Evolutionary conservation across 2,113 vertebrate species (phyloP).

Genomic region (Variabilichromis moorii): DNA sequence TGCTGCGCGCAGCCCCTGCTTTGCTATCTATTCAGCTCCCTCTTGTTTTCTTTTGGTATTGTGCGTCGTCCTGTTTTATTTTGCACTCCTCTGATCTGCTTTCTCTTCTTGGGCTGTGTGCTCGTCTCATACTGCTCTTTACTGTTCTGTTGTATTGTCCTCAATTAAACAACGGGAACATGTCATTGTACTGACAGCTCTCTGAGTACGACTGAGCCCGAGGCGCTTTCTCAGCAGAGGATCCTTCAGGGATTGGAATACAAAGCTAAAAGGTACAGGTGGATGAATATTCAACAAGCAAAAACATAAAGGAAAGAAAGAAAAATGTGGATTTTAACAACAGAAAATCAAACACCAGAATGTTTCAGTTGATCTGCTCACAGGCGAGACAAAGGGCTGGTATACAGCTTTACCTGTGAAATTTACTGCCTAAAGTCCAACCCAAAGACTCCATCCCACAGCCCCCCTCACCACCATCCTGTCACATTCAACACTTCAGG

Average conservation of each 20-base stretch:
- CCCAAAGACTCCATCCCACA: neutral
- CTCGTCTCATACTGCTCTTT: neutral
- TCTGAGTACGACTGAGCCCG: neutral
- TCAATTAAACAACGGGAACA: conserved; percentile 47
- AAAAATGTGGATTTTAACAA: conserved; percentile 7
- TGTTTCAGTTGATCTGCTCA: neutral
- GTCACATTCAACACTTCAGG: neutral
- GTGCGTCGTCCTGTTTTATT: conserved; percentile 11
- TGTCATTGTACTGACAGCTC: conserved; percentile 27
- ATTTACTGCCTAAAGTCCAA: neutral
- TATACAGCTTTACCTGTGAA: neutral
- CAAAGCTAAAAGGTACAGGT: conserved; percentile 16
- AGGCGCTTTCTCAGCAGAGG: conserved; percentile 12
- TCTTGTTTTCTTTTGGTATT: conserved; percentile 11
- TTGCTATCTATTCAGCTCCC: neutral
- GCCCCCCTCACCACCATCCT: neutral
- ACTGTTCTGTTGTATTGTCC: conserved; percentile 23
- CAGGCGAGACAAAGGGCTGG: neutral
- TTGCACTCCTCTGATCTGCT: conserved; percentile 25
- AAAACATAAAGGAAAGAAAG: neutral
- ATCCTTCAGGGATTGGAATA: conserved; percentile 32
- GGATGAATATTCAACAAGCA: conserved; percentile 39
- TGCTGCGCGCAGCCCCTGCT: neutral
- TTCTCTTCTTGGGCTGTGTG: neutral
- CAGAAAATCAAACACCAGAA: neutral